phyloP scores from a whole-genome alignment of 1,140 invertebrate species.

The Bombus haemorrhoidalis region DNA sequence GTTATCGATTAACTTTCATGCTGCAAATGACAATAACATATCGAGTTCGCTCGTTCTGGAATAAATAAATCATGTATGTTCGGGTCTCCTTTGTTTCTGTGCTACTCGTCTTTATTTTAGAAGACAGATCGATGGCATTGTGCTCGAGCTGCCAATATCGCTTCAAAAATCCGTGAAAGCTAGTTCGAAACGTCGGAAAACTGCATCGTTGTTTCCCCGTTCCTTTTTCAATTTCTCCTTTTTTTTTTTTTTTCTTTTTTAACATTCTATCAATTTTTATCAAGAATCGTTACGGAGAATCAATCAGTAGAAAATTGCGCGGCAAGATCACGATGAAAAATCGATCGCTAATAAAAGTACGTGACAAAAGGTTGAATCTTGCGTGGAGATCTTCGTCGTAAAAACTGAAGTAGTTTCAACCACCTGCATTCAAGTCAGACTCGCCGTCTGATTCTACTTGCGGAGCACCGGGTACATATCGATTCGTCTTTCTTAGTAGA shows the following conservation, averaged over 20 bases:
- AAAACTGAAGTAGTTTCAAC: background rate
- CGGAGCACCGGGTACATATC: slow-evolving; percentile 57
- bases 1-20: slow-evolving; percentile 43
- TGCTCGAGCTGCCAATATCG: background rate
- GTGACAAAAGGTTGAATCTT: too few species aligned
- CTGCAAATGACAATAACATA: slow-evolving; percentile 42
- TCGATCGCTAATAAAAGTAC: too few species aligned
- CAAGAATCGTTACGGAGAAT: too few species aligned
- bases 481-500: slow-evolving; percentile 63
- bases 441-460: background rate
- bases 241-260: background rate
- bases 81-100: background rate
- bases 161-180: background rate
- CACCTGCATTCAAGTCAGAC: background rate
- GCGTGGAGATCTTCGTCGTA: background rate
- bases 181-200: background rate
- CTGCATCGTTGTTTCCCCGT: background rate
- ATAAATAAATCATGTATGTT: slow-evolving; percentile 23
- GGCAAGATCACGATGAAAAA: too few species aligned
- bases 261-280: background rate
- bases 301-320: too few species aligned
- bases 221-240: too few species aligned
- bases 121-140: background rate
- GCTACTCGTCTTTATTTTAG: background rate
- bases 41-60: slow-evolving; percentile 7